Base-by-base conservation (phyloP, 2,113 vertebrate species). In the Rhinopithecus roxellana region DNA sequence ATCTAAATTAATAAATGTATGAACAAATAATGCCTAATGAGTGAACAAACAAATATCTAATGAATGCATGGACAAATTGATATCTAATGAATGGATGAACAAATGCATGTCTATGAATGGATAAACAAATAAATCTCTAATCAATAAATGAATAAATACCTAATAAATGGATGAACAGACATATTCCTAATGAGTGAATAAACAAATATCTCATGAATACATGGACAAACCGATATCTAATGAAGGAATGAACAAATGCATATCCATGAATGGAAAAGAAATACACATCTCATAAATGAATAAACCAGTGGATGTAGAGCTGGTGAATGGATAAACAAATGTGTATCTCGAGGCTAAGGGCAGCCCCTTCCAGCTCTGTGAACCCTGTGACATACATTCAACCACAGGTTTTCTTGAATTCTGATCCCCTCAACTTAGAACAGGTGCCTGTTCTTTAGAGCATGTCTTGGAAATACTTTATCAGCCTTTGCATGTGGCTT, bases 351-450 rank as follows among this genome's bases (percentile, higher is more conserved):
- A 23, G 27, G 25, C 55, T 25, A n/a, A 7, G 35, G 17, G 0
- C 16, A 11, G 5, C 16, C 43, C 64, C 18, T 32, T 18, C 74
- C 59, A 2, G 32, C 38, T 64, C 74, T 1, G 5, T 2, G 32
- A 43, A 2, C 8, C 72, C 50, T 50, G 9, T 1, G 18, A 32
- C 25, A 3, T 0, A 8, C 0, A 0, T 4, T 13, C 35, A 0
- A 2, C 20, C 0, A 2, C 35, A 9, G 3, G 5, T 22, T 7
- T 35, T 52, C 48, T 27, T 17, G 11, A 9, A 2, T 67, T 40
- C 25, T 9, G 11, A 50, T 0, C 10, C 32, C 55, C 50, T 45
- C 52, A 4, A 7, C 35, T 7, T 2, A 6, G 40, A 30, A 12
- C 1, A 4, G 3, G 13, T 3, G 10, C 18, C 80, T 35, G 17